Evolutionary conservation across 2,888 invertebrate species (phyloP), one percentile per base, ranked within the genome.

Genomic region (Macroteleia sp.): DNA sequence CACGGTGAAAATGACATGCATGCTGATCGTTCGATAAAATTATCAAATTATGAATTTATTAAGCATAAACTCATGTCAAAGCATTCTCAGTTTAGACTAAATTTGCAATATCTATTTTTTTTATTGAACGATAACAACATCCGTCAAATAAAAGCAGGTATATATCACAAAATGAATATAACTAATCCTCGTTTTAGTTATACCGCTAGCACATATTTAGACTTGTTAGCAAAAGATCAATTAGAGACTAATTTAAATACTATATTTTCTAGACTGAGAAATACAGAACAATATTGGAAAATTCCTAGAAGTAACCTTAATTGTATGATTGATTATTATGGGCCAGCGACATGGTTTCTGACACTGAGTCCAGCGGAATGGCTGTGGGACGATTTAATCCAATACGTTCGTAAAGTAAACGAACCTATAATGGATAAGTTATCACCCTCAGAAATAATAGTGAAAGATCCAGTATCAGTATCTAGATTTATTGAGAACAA

Each of bases 381-480:
- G 5, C 2, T 9, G 10, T 30, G 30, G 10, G 10, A 10, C 2
- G 30, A 30, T 10, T 30, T 30, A 30, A 9, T 30, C 2, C 8
- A 30, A 20, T 28, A 80, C 77, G 54, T 77, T 80, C 64, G 73
- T 61, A 25, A 79, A 70, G 81, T 87, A 5, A 87, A 87, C 79
- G 62, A 62, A 14, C 46, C 56, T 48, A 67, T 9, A 8, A 8
- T 10, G 4, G 9, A 30, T 9, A 30, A 30, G 4, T 8, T 9
- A 10, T 5, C 30, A 56, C 59, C 9, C 2, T 8, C 2, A 8
- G 8, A 30, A 10, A 2, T 30, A 8, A 30, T 30, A 2, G 30
- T 10, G 2, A 2, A 5, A 9, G 85, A 90, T 83, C 86, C 88
- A 12, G 85, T 88, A 0, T 83, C 86, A 10, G 77, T 82, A 17